Percentiles rank a stretch among this genome's conserved stretches.
Conservation (phyloP, 2,888 invertebrate genomes). For the Phalangium opilio region DNA sequence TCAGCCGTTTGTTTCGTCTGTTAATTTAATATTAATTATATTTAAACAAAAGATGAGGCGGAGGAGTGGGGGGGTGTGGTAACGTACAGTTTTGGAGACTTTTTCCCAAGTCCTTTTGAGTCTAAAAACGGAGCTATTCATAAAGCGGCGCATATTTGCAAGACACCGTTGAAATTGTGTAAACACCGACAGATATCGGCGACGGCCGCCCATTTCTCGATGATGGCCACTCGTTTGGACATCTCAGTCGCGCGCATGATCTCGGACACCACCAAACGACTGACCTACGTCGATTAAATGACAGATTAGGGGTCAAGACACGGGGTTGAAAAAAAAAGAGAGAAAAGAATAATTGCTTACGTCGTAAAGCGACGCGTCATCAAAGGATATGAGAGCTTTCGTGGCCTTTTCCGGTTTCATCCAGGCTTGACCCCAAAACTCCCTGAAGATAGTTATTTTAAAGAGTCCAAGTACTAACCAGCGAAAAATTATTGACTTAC, state of each 20-base stretch:
- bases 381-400: slow-evolving; percentile 62
- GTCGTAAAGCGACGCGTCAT: slow-evolving; percentile 79
- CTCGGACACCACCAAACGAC: slow-evolving; percentile 71
- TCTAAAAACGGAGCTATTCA: slow-evolving; percentile 70
- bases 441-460: slow-evolving; percentile 41
- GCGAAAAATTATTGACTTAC: slow-evolving; percentile 45
- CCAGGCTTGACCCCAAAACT: slow-evolving; percentile 75
- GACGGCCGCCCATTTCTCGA: slow-evolving; percentile 86
- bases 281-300: slow-evolving; percentile 37
- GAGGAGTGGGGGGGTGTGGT: neutral
- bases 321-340: neutral
- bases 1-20: slow-evolving; percentile 77
- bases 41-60: too few relatives aligned
- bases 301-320: neutral
- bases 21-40: too few relatives aligned
- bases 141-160: slow-evolving; percentile 84
- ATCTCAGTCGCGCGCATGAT: slow-evolving; percentile 51
- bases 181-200: slow-evolving; percentile 78
- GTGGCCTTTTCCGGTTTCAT: slow-evolving; percentile 70
- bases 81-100: slow-evolving; percentile 64
- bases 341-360: slow-evolving; percentile 30
- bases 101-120: slow-evolving; percentile 87
- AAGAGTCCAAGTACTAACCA: too few relatives aligned
- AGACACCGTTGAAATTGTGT: slow-evolving; percentile 81
- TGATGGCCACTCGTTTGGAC: slow-evolving; percentile 56